A percentile compares a stretch with the other conserved stretches of the same genome.
Evolutionary conservation across 2,888 invertebrate genomes (phyloP).

Genomic region (Augochlorella aurata): DNA sequence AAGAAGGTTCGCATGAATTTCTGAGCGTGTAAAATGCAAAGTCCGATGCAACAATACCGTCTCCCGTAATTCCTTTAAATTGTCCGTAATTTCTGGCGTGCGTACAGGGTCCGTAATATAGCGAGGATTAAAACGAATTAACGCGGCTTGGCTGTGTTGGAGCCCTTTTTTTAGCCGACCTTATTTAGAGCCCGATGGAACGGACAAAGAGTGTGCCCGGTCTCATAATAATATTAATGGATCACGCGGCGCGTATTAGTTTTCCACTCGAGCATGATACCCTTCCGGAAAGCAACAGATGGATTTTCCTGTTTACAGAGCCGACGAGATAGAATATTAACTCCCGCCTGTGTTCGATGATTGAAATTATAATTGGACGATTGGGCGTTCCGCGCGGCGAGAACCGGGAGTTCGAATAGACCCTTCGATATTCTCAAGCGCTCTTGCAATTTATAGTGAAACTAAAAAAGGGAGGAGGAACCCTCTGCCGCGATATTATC

Average conservation of each 20-base stretch:
- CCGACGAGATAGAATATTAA: constrained; percentile 55
- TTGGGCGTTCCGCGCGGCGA: neutral
- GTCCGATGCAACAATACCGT: no score
- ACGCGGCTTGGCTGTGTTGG: neutral
- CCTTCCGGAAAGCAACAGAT: constrained; percentile 47
- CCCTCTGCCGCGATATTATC: neutral
- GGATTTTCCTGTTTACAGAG: constrained; percentile 61
- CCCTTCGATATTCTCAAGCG: neutral
- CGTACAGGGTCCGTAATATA: neutral
- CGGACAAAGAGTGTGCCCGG: neutral
- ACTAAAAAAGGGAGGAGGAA: no score
- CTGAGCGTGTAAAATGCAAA: no score
- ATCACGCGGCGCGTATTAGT: neutral
- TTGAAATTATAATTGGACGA: constrained; percentile 56
- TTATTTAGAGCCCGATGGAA: neutral
- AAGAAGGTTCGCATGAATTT: no score
- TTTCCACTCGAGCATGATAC: neutral
- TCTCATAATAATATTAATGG: neutral
- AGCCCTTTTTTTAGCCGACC: no score
- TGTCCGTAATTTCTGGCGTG: no score
- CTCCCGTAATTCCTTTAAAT: no score
- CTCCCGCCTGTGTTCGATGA: constrained; percentile 58
- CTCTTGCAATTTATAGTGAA: neutral
- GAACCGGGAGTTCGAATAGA: neutral
- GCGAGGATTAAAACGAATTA: neutral